Conservation (phyloP, 1,140 invertebrate species). For the Cotesia vestalis region DNA sequence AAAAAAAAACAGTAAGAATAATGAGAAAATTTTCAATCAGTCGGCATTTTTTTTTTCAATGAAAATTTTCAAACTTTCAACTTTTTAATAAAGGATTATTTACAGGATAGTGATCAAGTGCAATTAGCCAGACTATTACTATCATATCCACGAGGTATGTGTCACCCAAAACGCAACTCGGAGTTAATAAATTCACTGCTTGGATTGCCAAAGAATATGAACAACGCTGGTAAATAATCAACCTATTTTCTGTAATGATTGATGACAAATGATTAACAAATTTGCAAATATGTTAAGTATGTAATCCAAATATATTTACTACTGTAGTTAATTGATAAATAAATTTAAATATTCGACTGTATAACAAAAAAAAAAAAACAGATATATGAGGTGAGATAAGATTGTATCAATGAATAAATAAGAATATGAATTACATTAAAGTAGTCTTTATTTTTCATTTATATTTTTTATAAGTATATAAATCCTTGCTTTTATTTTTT, state of each 20-base stretch:
- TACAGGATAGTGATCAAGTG: conserved; percentile 52
- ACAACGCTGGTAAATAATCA: conserved; percentile 70
- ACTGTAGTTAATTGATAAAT: too few species aligned
- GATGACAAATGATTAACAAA: too few species aligned
- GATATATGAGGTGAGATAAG: not conserved
- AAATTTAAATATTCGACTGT: not conserved
- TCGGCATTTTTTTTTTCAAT: too few species aligned
- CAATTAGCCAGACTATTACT: conserved; percentile 51
- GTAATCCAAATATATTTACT: too few species aligned
- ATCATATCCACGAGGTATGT: conserved; percentile 46
- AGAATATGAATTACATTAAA: not conserved
- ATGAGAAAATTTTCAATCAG: too few species aligned
- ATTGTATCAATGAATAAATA: not conserved
- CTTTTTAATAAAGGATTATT: conserved; percentile 17
- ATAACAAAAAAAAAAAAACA: not conserved
- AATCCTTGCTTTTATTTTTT: not conserved
- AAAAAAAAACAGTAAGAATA: too few species aligned
- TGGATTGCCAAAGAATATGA: conserved; percentile 76
- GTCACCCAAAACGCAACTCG: conserved; percentile 72
- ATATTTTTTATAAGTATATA: conserved; percentile 12
- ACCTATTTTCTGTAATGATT: too few species aligned
- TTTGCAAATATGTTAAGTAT: not conserved
- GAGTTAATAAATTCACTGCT: conserved; percentile 79
- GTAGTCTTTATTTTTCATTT: conserved; percentile 1
- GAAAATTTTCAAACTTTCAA: too few species aligned